Evolutionary conservation across 1,140 invertebrate species (phyloP).

Genomic region (Chelonus insularis): DNA sequence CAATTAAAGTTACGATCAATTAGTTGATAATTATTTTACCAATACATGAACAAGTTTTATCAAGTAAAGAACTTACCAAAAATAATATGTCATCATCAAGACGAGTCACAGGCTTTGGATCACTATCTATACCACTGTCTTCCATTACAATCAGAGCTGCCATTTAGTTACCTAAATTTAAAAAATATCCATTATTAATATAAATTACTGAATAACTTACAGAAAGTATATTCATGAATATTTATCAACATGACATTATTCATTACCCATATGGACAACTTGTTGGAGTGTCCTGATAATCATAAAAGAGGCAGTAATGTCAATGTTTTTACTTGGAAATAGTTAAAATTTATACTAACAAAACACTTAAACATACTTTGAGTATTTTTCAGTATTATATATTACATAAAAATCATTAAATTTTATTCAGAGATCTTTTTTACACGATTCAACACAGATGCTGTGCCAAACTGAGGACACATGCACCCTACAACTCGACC

Average conservation of each 20-base stretch:
- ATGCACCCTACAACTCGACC: slow-evolving; percentile 15
- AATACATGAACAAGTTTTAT: neutral
- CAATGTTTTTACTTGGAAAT: too few species aligned
- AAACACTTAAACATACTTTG: neutral
- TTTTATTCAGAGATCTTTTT: slow-evolving; percentile 1
- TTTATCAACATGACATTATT: neutral
- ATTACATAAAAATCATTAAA: neutral
- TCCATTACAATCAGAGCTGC: slow-evolving; percentile 58
- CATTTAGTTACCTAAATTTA: slow-evolving; percentile 25
- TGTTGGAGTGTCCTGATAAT: slow-evolving; percentile 28
- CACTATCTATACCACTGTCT: slow-evolving; percentile 69
- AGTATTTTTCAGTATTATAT: slow-evolving; percentile 1
- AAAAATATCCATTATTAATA: neutral
- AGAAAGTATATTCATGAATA: neutral
- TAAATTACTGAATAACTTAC: neutral
- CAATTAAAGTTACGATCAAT: slow-evolving; percentile 4
- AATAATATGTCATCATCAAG: slow-evolving; percentile 58
- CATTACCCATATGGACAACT: slow-evolving; percentile 29
- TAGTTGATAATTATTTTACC: neutral
- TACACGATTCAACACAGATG: neutral
- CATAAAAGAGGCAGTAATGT: too few species aligned
- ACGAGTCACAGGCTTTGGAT: slow-evolving; percentile 58
- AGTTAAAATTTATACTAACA: too few species aligned
- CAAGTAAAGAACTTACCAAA: slow-evolving; percentile 43
- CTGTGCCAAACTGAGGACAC: slow-evolving; percentile 25